phyloP scores from a whole-genome alignment of 2,113 vertebrate species.

The Typhlomys cinereus region DNA sequence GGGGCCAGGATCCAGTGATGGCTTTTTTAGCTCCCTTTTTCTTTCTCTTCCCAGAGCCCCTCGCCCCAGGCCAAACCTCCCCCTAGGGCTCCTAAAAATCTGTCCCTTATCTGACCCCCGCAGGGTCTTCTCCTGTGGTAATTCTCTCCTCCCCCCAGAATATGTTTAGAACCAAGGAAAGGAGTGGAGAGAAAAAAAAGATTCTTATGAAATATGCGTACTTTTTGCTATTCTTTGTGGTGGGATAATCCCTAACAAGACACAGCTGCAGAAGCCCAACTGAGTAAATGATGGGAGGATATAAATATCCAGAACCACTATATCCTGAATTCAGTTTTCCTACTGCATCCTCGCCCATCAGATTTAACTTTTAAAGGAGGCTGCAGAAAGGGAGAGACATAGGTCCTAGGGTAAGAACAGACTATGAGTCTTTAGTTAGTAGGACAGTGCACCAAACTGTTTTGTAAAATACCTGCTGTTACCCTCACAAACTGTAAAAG shows the following conservation, averaged over 20 bases:
- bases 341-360: constrained; percentile 25
- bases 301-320: constrained; percentile 73
- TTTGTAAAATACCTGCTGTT: no score
- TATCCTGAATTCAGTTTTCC: constrained; percentile 48
- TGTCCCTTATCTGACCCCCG: background rate
- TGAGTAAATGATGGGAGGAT: constrained; percentile 56
- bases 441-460: no score
- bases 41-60: background rate
- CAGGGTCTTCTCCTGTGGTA: background rate
- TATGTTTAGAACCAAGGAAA: constrained; percentile 56
- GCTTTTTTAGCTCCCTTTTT: background rate
- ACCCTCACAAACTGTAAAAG: no score
- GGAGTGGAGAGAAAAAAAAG: background rate
- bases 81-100: background rate
- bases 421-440: no score
- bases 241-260: constrained; percentile 70
- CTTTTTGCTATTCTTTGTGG: constrained; percentile 61
- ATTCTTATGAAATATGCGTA: constrained; percentile 58
- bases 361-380: constrained; percentile 61
- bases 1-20: background rate
- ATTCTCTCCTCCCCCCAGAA: background rate
- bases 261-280: constrained; percentile 71
- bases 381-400: no score
- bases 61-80: background rate
- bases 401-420: no score